These are phyloP conservation scores for Paedocypris micromegethes DNA, from an alignment of 2,797 vertebrate species.

Conservation along the genomic window DNA sequence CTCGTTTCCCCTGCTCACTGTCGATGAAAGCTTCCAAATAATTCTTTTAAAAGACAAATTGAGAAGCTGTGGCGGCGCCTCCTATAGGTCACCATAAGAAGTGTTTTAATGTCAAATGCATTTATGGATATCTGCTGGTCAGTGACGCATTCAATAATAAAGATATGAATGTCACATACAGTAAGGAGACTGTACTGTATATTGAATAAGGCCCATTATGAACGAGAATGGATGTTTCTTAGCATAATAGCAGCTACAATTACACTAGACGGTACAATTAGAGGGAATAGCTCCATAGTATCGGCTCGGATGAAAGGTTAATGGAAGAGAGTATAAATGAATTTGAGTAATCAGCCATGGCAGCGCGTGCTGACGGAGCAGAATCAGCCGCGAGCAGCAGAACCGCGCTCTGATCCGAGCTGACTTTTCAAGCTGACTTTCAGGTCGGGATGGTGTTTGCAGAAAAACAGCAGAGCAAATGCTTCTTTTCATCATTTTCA, in stretches of 20 bases:
- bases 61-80: conserved; percentile 8
- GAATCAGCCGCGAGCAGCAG: conserved; percentile 1
- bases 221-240: conserved; percentile 24
- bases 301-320: conserved; percentile 39
- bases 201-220: neutral
- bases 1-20: conserved; percentile 13
- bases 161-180: neutral
- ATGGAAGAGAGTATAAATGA: conserved; percentile 34
- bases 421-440: conserved; percentile 27
- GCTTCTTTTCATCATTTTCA: conserved; percentile 19
- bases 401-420: conserved; percentile 20
- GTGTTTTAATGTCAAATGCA: conserved; percentile 26
- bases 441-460: conserved; percentile 12
- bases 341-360: conserved; percentile 22
- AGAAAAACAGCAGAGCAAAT: conserved; percentile 4
- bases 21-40: conserved; percentile 26
- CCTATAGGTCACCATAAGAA: conserved; percentile 4
- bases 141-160: too few species aligned
- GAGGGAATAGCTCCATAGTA: conserved; percentile 18
- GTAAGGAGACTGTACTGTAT: neutral
- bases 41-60: conserved; percentile 14
- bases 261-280: conserved; percentile 21
- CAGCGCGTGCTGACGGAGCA: conserved; percentile 32
- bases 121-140: conserved; percentile 17
- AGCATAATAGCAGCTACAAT: conserved; percentile 21